phyloP scores from a whole-genome alignment of 2,888 invertebrate genomes.

The Euplexia lucipara region DNA sequence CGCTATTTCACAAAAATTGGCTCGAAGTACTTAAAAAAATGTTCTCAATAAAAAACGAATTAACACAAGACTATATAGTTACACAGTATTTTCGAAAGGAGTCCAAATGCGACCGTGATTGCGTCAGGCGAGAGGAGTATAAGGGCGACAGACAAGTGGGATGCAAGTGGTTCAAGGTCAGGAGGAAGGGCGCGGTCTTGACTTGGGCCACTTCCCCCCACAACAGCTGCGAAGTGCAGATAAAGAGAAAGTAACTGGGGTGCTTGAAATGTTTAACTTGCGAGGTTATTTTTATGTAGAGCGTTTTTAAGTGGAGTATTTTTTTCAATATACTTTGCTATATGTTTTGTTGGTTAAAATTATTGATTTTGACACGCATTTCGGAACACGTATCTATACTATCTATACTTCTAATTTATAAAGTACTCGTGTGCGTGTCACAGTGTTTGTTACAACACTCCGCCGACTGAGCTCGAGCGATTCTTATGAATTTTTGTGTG shows the following conservation, averaged over 20 bases:
- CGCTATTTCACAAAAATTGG: conserved; percentile 1
- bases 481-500: too few species aligned
- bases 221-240: conserved; percentile 18
- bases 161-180: conserved; percentile 41
- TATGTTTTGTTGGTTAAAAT: not conserved
- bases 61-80: conserved; percentile 2
- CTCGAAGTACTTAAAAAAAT: conserved; percentile 2
- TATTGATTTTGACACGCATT: not conserved
- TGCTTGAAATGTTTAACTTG: conserved; percentile 2
- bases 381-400: too few species aligned
- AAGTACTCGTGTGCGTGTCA: too few species aligned
- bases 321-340: not conserved
- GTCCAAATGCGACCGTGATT: conserved; percentile 24
- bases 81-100: conserved; percentile 27
- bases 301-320: not conserved
- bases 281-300: not conserved
- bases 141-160: conserved; percentile 9
- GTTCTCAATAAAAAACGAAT: conserved; percentile 19
- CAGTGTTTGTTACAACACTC: too few species aligned
- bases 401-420: too few species aligned
- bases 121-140: conserved; percentile 9
- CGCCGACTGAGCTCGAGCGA: too few species aligned
- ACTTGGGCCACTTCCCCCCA: conserved; percentile 10
- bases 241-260: conserved; percentile 35
- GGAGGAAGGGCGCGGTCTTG: conserved; percentile 18